These are phyloP conservation scores for Cygnus atratus DNA, from an alignment of 2,113 vertebrate species.

Conservation along the genomic window DNA sequence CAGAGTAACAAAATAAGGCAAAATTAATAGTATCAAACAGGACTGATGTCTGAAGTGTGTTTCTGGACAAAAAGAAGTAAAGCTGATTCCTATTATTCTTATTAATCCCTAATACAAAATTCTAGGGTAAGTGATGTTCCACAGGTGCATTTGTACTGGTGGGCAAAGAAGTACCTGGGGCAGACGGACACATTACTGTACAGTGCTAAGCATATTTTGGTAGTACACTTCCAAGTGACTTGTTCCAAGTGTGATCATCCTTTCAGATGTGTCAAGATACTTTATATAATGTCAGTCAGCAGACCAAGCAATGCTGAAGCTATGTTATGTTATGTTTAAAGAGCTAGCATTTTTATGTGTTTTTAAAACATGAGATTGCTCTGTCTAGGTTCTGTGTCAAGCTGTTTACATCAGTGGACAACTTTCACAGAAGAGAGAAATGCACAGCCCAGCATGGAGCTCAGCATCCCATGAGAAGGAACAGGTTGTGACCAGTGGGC, in stretches of 20 bases:
- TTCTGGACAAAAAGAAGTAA: neutral
- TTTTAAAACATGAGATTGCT: neutral
- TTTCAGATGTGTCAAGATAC: neutral
- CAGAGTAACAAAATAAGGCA: neutral
- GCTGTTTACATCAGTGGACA: neutral
- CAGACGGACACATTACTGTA: neutral
- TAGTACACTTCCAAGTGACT: neutral
- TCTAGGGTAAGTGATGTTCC: neutral
- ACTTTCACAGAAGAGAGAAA: neutral
- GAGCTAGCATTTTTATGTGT: neutral
- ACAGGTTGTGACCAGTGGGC: rapidly evolving
- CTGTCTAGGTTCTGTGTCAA: neutral
- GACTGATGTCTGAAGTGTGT: neutral
- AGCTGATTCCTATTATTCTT: neutral
- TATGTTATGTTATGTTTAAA: neutral
- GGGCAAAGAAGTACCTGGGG: neutral
- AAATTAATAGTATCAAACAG: neutral
- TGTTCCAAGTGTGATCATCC: neutral
- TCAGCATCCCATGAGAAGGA: neutral
- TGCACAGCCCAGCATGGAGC: rapidly evolving
- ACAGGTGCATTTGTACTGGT: neutral
- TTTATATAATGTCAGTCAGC: neutral
- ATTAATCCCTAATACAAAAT: neutral
- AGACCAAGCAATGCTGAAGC: neutral
- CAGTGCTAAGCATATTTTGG: neutral